These are phyloP conservation scores for Gavialis gangeticus DNA, from an alignment of 2,113 vertebrate species.

Conservation along the genomic window DNA sequence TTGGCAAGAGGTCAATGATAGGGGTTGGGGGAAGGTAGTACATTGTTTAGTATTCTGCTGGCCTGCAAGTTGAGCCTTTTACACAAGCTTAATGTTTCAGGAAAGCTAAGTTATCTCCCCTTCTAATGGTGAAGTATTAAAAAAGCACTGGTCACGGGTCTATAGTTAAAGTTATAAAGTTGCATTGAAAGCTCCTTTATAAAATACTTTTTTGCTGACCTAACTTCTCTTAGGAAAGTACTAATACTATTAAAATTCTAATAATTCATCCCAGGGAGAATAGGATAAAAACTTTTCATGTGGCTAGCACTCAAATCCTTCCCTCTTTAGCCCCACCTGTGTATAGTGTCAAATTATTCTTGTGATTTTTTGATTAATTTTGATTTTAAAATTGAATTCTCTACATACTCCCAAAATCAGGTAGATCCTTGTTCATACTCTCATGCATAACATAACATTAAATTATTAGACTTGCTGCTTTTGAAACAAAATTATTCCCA, in stretches of 20 bases:
- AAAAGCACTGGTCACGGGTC: background rate
- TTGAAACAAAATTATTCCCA: background rate
- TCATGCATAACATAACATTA: background rate
- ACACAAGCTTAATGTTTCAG: background rate
- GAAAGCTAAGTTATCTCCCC: background rate
- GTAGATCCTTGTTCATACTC: background rate
- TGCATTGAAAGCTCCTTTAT: background rate
- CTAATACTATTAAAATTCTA: background rate
- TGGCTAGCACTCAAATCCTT: accelerated
- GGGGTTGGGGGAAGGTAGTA: background rate
- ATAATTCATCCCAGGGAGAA: background rate
- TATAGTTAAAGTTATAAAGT: background rate
- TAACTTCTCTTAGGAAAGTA: background rate
- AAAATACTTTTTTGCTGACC: background rate
- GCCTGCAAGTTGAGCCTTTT: background rate
- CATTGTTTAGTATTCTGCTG: background rate
- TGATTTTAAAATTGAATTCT: conserved; percentile 1
- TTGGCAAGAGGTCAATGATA: conserved; percentile 72
- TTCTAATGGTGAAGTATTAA: background rate
- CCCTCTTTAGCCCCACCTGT: background rate
- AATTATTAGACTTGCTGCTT: background rate
- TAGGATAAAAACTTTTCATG: background rate
- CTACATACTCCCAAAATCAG: background rate
- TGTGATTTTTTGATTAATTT: background rate
- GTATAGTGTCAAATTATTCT: conserved; percentile 18